Percentiles rank a stretch among this genome's conserved stretches.
Evolutionary conservation across 2,797 vertebrate species (phyloP).

Genomic region (Coreius guichenoti): DNA sequence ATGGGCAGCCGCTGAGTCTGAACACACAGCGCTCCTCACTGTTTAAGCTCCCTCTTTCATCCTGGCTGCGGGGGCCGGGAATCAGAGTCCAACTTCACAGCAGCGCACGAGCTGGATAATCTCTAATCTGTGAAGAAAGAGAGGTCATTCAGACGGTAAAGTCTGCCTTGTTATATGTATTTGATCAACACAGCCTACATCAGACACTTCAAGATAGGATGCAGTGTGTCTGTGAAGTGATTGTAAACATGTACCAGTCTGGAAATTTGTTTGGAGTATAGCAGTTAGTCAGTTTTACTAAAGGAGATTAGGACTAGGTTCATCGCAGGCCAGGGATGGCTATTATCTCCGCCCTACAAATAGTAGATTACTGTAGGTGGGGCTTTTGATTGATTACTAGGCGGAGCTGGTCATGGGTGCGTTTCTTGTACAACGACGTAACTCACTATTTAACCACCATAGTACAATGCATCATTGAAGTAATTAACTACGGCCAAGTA

Average conservation of each 20-base stretch:
- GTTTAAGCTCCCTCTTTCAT: constrained; percentile 55
- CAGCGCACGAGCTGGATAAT: constrained; percentile 34
- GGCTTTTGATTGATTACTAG: background rate
- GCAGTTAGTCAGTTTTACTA: background rate
- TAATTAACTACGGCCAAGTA: background rate
- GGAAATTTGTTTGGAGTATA: constrained; percentile 5
- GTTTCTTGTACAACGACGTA: background rate
- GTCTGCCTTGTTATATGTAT: constrained; percentile 17
- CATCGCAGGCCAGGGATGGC: background rate
- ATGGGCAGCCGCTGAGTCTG: constrained; percentile 26
- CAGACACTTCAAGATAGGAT: constrained; percentile 23
- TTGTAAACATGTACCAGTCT: background rate
- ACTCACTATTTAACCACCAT: background rate
- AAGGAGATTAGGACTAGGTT: background rate
- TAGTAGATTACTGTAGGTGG: background rate
- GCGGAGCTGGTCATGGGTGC: background rate
- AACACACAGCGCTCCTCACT: constrained; percentile 30
- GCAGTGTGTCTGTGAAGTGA: background rate
- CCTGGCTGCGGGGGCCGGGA: constrained; percentile 43
- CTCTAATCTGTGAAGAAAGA: constrained; percentile 39
- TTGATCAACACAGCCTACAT: background rate
- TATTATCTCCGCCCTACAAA: background rate
- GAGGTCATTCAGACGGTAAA: constrained; percentile 35
- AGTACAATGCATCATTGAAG: background rate
- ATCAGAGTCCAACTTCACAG: constrained; percentile 51